Base-by-base conservation (phyloP, 1,140 invertebrate species). In the Drosophila erecta region DNA sequence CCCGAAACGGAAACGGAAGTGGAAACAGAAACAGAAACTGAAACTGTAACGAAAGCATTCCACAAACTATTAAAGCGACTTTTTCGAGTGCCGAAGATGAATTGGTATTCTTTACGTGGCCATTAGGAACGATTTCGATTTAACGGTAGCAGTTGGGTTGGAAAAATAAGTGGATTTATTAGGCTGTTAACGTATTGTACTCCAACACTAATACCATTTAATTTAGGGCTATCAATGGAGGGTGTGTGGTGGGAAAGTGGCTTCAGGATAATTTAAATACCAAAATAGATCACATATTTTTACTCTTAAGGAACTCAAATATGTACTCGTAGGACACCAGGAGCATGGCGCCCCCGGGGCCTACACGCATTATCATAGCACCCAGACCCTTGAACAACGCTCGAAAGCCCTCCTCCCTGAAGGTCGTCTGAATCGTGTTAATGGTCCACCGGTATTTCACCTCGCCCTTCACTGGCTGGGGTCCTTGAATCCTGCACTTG, bases 401-500 rank as follows among this genome's bases (percentile, higher is more conserved):
- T 47, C 93, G 92, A 80, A 95, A 95, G 95, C 98, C 98, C 95
- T 99, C 98, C 92, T 97, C 96, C 79, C 92, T 95, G 87, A 96
- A 97, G 20, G 98, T 95, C 43, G 95, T 93, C 4, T 65, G 67
- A n/a, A 98, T 95, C 1, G 97, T 95, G n/a, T 93, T 93, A 33
- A 96, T 93, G 8, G 96, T 97, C 35, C 94, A 94, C 57, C 93
- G 94, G 79, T 98, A 98, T 84, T 97, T 97, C 22, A 97, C 94
- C 69, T 94, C 50, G 5, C 95, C 95, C 7, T 93, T 92, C 3
- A 94, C 93, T 7, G 96, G 96, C 92, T 98, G 97, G 7, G 97
- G 97, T 1, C 97, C 96, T 92, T 98, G 98, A 79, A 99, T 98
- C 58, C 98, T 93, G 86, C 96, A 97, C 92, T 98, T 99, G 2